Conservation (phyloP, 2,888 invertebrate genomes). For the Leptinotarsa haldemani region DNA sequence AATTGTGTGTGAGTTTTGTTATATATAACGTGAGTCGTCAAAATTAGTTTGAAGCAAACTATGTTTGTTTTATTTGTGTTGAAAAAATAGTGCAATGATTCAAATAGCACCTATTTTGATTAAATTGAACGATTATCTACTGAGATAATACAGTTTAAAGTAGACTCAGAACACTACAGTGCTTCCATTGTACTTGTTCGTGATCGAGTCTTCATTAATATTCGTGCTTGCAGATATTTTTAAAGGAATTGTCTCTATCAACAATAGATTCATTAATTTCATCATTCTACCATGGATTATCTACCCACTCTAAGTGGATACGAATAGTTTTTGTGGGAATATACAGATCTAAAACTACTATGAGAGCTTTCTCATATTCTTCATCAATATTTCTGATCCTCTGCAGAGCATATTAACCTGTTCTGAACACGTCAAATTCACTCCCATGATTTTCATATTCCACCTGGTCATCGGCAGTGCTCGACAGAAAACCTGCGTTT, state of each 20-base stretch:
- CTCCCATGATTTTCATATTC: not conserved
- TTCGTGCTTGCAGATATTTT: not conserved
- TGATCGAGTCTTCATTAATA: not conserved
- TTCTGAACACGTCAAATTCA: not conserved
- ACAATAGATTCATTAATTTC: not conserved
- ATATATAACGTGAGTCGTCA: too few species aligned
- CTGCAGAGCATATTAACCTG: too few species aligned
- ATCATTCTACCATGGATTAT: not conserved
- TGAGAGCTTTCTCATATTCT: not conserved
- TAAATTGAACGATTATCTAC: too few species aligned
- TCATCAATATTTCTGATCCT: not conserved
- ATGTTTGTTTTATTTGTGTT: too few species aligned
- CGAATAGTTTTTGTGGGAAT: not conserved
- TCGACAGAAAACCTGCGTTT: constrained; percentile 44
- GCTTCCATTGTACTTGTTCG: too few species aligned
- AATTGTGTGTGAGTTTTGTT: too few species aligned
- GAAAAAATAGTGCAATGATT: too few species aligned
- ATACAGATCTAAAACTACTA: not conserved
- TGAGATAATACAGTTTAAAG: too few species aligned
- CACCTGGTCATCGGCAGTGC: constrained; percentile 9
- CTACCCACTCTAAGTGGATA: not conserved
- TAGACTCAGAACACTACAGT: too few species aligned
- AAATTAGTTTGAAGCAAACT: too few species aligned
- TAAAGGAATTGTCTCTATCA: not conserved
- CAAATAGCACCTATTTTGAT: too few species aligned